phyloP scores from a whole-genome alignment of 30 jellyfish, hydroid and myxozoan species.

The Aurelia aurita complex sp. Pacific region DNA sequence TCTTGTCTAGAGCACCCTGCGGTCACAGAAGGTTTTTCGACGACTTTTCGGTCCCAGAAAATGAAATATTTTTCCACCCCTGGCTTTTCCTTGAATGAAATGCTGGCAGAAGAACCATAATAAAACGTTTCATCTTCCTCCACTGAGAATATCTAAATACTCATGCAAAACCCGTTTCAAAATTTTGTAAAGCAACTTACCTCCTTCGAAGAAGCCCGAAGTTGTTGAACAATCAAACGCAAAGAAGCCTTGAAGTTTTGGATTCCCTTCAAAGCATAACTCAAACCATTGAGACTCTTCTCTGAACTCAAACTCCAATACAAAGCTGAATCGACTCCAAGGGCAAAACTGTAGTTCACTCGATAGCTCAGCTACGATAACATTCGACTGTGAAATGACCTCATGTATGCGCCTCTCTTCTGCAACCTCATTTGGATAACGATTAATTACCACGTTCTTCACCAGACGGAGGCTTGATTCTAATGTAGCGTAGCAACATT shows the following conservation, averaged over 20 bases:
- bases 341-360: slow-evolving; percentile 79
- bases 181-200: not conserved
- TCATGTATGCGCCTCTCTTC: slow-evolving; percentile 40
- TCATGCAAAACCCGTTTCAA: too few relatives aligned
- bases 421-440: slow-evolving; percentile 67
- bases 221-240: slow-evolving; percentile 22
- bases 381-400: slow-evolving; percentile 62
- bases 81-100: too few relatives aligned
- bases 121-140: too few relatives aligned
- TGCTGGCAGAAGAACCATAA: too few relatives aligned
- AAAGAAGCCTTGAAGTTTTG: slow-evolving; percentile 51
- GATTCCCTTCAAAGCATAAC: slow-evolving; percentile 57
- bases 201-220: slow-evolving; percentile 3
- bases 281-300: slow-evolving; percentile 73
- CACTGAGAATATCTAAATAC: too few relatives aligned
- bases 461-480: slow-evolving; percentile 31
- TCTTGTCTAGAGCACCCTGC: too few relatives aligned
- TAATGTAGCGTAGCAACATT: slow-evolving; percentile 38
- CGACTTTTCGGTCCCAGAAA: too few relatives aligned
- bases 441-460: slow-evolving; percentile 31
- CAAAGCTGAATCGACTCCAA: slow-evolving; percentile 69
- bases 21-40: too few relatives aligned
- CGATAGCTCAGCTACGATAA: slow-evolving; percentile 68
- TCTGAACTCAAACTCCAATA: slow-evolving; percentile 66
- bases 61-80: too few relatives aligned